A percentile compares a stretch with the other conserved stretches of the same genome.
phyloP scores from a whole-genome alignment of 2,797 vertebrate genomes.

The Labroides dimidiatus region DNA sequence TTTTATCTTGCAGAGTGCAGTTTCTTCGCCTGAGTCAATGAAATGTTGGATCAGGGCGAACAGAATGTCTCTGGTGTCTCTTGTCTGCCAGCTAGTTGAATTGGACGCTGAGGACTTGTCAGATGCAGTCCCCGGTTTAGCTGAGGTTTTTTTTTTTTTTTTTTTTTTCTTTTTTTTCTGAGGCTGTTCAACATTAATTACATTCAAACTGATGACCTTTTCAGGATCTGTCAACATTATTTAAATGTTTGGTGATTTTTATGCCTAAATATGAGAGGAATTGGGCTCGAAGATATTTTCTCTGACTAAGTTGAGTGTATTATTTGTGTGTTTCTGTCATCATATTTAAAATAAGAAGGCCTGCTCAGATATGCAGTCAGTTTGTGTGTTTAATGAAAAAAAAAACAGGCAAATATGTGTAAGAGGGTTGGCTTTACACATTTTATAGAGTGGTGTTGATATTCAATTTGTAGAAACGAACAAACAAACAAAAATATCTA shows the following conservation, averaged over 20 bases:
- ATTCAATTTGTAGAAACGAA: too few species aligned
- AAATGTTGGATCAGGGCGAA: constrained; percentile 54
- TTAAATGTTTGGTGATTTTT: background rate
- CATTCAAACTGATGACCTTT: background rate
- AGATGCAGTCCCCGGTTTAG: constrained; percentile 17
- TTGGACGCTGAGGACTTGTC: constrained; percentile 39
- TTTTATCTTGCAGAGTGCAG: constrained; percentile 53
- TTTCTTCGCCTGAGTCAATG: constrained; percentile 60
- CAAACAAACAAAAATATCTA: too few species aligned
- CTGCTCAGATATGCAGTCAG: too few species aligned
- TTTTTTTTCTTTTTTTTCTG: constrained; percentile 16
- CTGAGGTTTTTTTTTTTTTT: too few species aligned
- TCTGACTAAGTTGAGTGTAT: background rate
- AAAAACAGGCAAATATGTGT: too few species aligned
- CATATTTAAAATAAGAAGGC: too few species aligned
- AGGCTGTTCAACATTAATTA: constrained; percentile 4
- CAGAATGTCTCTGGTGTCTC: constrained; percentile 45
- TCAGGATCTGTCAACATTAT: constrained; percentile 6
- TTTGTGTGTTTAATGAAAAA: too few species aligned
- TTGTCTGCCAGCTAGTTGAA: constrained; percentile 50
- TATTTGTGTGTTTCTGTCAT: background rate
- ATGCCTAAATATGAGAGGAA: background rate
- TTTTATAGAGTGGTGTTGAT: too few species aligned
- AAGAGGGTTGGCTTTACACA: too few species aligned
- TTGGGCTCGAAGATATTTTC: background rate